Evolutionary conservation across 2,113 vertebrate genomes (phyloP).

Genomic region (Fulica atra): DNA sequence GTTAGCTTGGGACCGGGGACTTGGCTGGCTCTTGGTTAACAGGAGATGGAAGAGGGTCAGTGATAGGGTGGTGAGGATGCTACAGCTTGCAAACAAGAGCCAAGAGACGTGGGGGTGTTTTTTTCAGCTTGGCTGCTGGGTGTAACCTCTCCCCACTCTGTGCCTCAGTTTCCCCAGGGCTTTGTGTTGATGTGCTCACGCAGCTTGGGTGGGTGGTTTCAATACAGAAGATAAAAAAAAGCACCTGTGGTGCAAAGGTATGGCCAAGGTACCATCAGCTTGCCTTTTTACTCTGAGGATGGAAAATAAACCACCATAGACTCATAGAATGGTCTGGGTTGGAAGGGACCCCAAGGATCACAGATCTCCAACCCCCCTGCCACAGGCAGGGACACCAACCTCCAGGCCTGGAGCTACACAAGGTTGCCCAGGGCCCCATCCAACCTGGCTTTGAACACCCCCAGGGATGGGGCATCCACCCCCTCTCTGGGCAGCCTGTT

Average conservation of each 20-base stretch:
- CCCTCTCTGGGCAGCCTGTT: too few relatives aligned
- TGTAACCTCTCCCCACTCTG: accelerated
- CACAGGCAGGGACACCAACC: too few relatives aligned
- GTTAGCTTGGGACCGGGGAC: neutral
- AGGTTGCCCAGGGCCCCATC: too few relatives aligned
- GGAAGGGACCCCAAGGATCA: too few relatives aligned
- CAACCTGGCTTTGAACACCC: too few relatives aligned
- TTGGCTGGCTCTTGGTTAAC: neutral
- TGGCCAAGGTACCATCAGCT: neutral
- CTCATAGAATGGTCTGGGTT: too few relatives aligned
- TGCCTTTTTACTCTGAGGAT: too few relatives aligned
- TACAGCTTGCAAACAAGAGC: neutral
- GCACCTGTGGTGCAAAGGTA: accelerated
- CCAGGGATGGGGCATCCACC: too few relatives aligned
- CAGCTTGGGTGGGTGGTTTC: neutral
- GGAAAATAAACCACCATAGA: neutral
- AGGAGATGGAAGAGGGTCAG: neutral
- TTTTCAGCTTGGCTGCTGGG: neutral
- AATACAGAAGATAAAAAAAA: neutral
- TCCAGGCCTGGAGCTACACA: too few relatives aligned
- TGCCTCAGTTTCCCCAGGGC: neutral
- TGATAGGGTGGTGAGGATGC: neutral
- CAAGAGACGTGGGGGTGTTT: neutral
- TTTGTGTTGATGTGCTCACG: neutral
- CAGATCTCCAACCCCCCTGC: too few relatives aligned